Percentiles rank a stretch among this genome's conserved stretches.
Evolutionary conservation across 2,888 invertebrate species (phyloP).

Genomic region (Salticus scenicus): DNA sequence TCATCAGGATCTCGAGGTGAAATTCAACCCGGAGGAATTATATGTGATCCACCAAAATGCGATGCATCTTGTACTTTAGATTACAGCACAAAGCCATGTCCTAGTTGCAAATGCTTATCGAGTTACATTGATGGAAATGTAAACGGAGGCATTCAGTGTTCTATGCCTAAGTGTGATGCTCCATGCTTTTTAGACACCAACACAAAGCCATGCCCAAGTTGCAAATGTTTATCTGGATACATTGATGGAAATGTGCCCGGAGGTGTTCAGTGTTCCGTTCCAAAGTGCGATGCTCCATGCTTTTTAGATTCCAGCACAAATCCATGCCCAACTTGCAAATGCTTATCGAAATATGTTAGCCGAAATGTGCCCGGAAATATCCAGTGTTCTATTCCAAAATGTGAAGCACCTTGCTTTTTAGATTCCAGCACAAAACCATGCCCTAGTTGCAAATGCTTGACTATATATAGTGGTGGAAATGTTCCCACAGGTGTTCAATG

Average conservation of each 20-base stretch:
- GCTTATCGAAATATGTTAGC: neutral
- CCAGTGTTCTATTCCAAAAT: neutral
- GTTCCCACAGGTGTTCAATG: slow-evolving; percentile 16
- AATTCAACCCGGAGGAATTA: neutral
- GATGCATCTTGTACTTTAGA: slow-evolving; percentile 24
- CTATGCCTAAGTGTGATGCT: neutral
- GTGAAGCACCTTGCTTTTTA: slow-evolving; percentile 12
- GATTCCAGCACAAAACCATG: slow-evolving; percentile 32
- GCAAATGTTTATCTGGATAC: slow-evolving; percentile 30
- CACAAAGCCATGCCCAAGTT: slow-evolving; percentile 29
- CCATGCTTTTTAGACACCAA: neutral
- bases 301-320: slow-evolving; percentile 24
- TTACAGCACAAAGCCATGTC: slow-evolving; percentile 27
- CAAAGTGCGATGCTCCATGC: slow-evolving; percentile 20
- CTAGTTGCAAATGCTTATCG: slow-evolving; percentile 29
- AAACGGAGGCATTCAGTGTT: slow-evolving; percentile 21
- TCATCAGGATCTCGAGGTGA: neutral
- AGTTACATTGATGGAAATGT: slow-evolving; percentile 2
- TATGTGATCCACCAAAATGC: slow-evolving; percentile 35
- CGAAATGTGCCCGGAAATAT: neutral
- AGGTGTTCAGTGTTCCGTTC: slow-evolving; percentile 34
- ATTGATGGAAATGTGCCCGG: too few species aligned
- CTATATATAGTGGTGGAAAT: neutral
- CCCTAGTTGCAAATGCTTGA: slow-evolving; percentile 32
- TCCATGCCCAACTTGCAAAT: slow-evolving; percentile 37